Evolutionary conservation across 2,113 vertebrate species (phyloP), one percentile per base, ranked within the genome.

Genomic region (Peromyscus polionotus): DNA sequence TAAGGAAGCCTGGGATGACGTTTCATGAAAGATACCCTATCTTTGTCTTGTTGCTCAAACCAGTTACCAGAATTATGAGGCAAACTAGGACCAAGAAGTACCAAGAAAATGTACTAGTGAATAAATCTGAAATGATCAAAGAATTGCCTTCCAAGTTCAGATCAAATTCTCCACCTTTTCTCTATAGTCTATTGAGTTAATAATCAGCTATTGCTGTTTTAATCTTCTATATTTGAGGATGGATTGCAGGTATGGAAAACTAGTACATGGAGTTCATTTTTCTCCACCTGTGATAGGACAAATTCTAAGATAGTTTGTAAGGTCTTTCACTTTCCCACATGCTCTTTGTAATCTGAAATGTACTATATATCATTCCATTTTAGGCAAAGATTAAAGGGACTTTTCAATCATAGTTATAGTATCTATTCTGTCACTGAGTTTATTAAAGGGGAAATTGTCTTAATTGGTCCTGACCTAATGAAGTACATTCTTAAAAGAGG

Each of bases 401-500:
- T 92, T 89, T 81, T 4, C 22, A 88, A 28, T 72, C 76, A 9
- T 77, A 89, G 73, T 59, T 70, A 61, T 8, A 36, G 2, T 57
- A 63, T 88, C 77, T 91, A 26, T 75, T 95, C 14, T 51, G 14
- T 88, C 28, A 48, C 4, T 93, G 75, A 61, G 16, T 84, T 96
- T 80, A 61, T 93, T 48, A 86, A 79, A 48, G 19, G 31, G 19
- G 11, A 87, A 20, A 72, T 88, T 88, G 7, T 81, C 45, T 19
- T 86, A 5, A 51, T 31, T 57, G 16, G 1, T 7, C 31, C 26
- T 57, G 28, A 31, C 19, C 54, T 86, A 68, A 51, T 57, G 33
- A 70, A 17, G 5, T 65, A 9, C 48, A 45, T 33, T 59, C 5
- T 76, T 88, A 68, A 86, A 79, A 88, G 12, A 61, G 7, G 80